These are phyloP conservation scores for Aptenodytes forsteri DNA, from an alignment of 2,113 vertebrate species.

Conservation along the genomic window DNA sequence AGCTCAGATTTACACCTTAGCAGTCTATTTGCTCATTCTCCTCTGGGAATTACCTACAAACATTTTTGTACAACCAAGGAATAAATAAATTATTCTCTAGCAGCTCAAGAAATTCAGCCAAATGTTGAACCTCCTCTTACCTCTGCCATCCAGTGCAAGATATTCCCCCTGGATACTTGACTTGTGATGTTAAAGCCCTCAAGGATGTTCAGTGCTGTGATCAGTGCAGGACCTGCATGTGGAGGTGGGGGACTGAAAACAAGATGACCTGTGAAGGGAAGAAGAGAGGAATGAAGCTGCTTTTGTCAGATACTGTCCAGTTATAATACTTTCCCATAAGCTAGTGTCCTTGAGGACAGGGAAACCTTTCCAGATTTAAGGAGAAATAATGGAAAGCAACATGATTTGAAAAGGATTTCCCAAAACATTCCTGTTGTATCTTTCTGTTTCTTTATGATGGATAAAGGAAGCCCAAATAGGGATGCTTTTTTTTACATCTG, in stretches of 20 bases:
- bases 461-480: not conserved
- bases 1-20: not conserved
- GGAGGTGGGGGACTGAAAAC: conserved; percentile 89
- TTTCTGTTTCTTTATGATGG: not conserved
- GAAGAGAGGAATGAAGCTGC: conserved; percentile 2
- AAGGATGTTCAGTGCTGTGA: conserved; percentile 93
- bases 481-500: not conserved
- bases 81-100: not conserved
- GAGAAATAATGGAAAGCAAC: not conserved
- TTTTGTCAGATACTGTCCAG: not conserved
- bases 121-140: conserved; percentile 67
- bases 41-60: not conserved
- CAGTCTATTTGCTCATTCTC: not conserved
- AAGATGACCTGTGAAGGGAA: conserved; percentile 81
- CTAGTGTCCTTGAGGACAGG: not conserved
- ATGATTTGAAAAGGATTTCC: not conserved
- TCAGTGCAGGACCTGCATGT: conserved; percentile 88
- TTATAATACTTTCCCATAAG: not conserved
- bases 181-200: conserved; percentile 92
- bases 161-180: conserved; percentile 78
- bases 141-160: conserved; percentile 92
- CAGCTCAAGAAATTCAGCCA: not conserved
- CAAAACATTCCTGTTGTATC: not conserved
- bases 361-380: not conserved
- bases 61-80: not conserved